These are phyloP conservation scores for Rhinolophus ferrumequinum DNA, from an alignment of 2,113 vertebrate species.

Conservation along the genomic window DNA sequence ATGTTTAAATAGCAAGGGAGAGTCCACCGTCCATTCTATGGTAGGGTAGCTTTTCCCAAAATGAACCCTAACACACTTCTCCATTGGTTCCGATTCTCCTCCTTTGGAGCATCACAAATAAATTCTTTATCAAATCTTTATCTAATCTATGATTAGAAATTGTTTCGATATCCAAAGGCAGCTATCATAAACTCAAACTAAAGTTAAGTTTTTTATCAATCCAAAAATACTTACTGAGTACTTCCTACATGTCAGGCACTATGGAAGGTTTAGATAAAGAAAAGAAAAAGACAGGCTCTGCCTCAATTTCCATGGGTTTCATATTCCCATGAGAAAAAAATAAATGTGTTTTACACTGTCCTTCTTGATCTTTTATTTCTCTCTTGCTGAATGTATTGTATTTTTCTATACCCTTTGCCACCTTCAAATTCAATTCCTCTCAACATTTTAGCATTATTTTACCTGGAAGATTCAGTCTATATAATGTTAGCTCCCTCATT, in stretches of 20 bases:
- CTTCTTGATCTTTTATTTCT: background rate
- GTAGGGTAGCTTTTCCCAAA: background rate
- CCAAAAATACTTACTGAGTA: background rate
- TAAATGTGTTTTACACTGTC: background rate
- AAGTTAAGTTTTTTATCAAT: background rate
- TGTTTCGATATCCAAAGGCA: background rate
- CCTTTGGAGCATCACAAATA: background rate
- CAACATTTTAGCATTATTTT: background rate
- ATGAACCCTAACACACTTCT: background rate
- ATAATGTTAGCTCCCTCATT: background rate
- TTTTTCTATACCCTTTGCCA: background rate
- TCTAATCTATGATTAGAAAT: background rate
- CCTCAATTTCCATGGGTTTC: background rate
- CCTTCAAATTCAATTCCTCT: conserved; percentile 2
- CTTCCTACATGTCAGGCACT: background rate
- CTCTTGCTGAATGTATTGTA: background rate
- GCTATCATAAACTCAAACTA: background rate
- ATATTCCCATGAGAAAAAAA: background rate
- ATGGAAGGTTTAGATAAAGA: background rate
- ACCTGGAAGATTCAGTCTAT: background rate
- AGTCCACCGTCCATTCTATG: background rate
- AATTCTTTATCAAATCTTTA: background rate
- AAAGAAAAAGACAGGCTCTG: background rate
- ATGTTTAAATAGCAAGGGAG: background rate
- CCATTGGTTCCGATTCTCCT: background rate